Evolutionary conservation across 1,140 invertebrate genomes (phyloP), one percentile per base, ranked within the genome.

Genomic region (Zophobas atratus): DNA sequence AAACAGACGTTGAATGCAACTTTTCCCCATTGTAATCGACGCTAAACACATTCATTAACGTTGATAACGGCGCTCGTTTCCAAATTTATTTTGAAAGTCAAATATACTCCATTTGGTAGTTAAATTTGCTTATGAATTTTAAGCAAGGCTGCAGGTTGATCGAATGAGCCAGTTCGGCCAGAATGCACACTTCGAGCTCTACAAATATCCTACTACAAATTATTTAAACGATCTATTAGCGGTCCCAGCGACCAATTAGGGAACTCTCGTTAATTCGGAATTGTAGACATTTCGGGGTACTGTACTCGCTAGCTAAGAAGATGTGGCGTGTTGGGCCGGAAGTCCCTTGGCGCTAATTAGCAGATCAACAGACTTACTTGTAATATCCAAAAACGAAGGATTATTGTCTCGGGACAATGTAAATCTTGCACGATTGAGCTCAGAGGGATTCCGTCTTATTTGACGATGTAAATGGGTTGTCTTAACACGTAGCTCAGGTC

Each of bases 1-100:
- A 60, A 60, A 60, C 34, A 60, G 56, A 60, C 34, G 56, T 39
- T 67, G 60, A 67, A 67, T 67, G 20, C 60, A 48, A 67, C 38
- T 67, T 67, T 67, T 43, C 39, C n/a, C 60, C 20, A 67, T 67
- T 67, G 60, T 67, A 41, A 43, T 67, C 33, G 43, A 43, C 60
- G 1, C 39, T 39, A 67, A 67, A 41, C 60, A 67, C 60, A 48
- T 67, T 46, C 39, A 67, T 67, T 67, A 32, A 6, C 60, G 2
- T 20, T 43, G 39, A 67, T 67, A 67, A 55, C 33, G 39, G 8
- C 5, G 49, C 2, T 20, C 49, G 49, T 51, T 51, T 51, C 20
- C 43, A 20, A 51, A 51, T 51, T n/a, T 51, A 51, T 51, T 51
- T 51, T 51, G 49, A 51, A 51, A 51, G 49, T 51, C 49, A 51